Base-by-base conservation (phyloP, 2,113 vertebrate species). In the Arvicanthis niloticus region DNA sequence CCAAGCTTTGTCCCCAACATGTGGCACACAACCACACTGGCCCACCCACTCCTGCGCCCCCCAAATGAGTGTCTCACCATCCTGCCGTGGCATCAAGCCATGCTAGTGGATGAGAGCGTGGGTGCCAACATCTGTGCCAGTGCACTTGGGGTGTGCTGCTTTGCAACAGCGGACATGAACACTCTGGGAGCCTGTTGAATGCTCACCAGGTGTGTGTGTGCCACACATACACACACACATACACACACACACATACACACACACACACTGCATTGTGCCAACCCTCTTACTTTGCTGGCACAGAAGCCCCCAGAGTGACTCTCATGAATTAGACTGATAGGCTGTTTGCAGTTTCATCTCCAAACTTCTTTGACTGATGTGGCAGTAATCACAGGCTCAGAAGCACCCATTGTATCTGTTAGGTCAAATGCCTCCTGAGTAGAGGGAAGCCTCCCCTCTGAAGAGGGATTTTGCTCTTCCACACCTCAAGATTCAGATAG, bases 351-450 rank as follows among this genome's bases (percentile, higher is more conserved):
- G 86, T 93, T 95, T 92, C 0, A 10, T 82, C 72, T 94, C 92
- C 87, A 89, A 81, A 56, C 65, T 85, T 81, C 7, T 1, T 72
- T 31, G 78, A 87, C 89, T 91, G 95, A 91, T 58, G 75, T 91
- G 91, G 88, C 91, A 94, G 34, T 76, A 67, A 96, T 95, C 94
- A 89, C 67, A 85, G 88, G 90, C 78, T 93, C 42, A 0, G 82
- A 62, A 78, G 48, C 76, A 77, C 62, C 86, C 0, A 0, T 42
- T 9, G 0, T 40, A 89, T 96, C 92, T 82, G 31, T 87, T 80
- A n/a, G 62, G 87, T 77, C 75, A 90, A 78, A 89, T 34, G 19
- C 56, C 3, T 76, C 85, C 60, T 9, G 26, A 21, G 21, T 34
- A 40, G 42, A 56, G 8, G 37, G 53, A 31, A 73, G 21, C 48